Base-by-base conservation (phyloP, 2,113 vertebrate genomes). In the Malaclemys terrapin region DNA sequence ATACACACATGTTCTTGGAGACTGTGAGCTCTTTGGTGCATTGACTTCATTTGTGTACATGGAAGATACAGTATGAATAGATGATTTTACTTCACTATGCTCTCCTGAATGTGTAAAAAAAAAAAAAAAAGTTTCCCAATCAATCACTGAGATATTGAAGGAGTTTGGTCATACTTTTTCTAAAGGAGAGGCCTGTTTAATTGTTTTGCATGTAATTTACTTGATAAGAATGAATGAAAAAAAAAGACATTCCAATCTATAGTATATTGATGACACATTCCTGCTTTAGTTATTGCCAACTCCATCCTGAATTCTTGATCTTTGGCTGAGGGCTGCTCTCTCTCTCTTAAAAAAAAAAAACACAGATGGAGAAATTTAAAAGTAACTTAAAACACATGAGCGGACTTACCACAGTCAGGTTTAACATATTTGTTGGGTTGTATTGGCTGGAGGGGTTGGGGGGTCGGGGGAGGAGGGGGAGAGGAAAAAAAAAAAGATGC, bases 351-450 rank as follows among this genome's bases (percentile, higher is more conserved):
- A 22, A n/a, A 72, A 19, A 72, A 72, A 50, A 4, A 13, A 72
- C 49, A 89, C 78, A 96, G 84, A 89, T 80, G 52, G 52, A 85
- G 29, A 93, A 84, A 89, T 93, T 93, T 89, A 47, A 91, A 90
- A 94, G 92, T 81, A 87, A 90, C 84, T 45, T 89, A 45, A 94
- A 95, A 93, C 31, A 72, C 49, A 31, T 69, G 52, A 89, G 19
- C 45, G 90, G 91, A 49, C 83, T 91, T 82, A 22, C 49, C 16
- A 53, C 50, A 80, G 57, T 65, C 12, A n/a, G 42, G 88, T 69
- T 91, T 5, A 16, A 93, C 85, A 31, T 65, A 93, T 90, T 93
- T 82, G 72, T 82, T 25, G 62, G 5, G 54, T 56, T n/a, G 42
- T 92, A 90, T 92, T 76, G 89, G n/a, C 75, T 88, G 12, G 24